These are phyloP conservation scores for Ascidia mentula DNA, from an alignment of 23 tunicate genomes.

Conservation along the genomic window DNA sequence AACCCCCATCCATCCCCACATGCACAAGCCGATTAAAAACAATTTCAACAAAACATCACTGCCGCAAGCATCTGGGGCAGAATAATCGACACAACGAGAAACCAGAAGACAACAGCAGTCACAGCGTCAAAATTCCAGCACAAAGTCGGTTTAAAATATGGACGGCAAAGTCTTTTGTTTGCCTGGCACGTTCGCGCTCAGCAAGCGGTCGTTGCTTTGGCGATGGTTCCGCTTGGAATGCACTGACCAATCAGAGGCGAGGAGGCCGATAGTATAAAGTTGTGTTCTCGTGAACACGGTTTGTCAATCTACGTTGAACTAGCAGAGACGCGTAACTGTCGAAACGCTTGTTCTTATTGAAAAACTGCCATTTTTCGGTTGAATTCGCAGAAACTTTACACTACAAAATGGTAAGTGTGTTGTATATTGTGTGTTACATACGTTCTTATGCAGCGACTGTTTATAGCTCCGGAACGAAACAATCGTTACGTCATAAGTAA, in stretches of 20 bases:
- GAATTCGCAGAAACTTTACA: neutral
- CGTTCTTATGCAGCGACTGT: too few species aligned
- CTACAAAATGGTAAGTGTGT: neutral
- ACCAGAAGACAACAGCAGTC: neutral
- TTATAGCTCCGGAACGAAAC: too few species aligned
- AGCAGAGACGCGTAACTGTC: slow-evolving; percentile 7
- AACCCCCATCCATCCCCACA: too few species aligned
- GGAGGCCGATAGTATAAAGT: neutral
- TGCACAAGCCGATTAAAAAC: neutral
- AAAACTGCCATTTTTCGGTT: slow-evolving; percentile 2
- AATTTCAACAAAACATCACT: neutral
- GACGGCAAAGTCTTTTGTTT: slow-evolving; percentile 8
- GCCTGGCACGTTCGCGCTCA: slow-evolving; percentile 6
- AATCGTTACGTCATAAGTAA: too few species aligned
- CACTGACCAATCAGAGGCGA: neutral
- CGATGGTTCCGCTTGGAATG: neutral
- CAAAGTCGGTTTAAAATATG: neutral
- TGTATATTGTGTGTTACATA: too few species aligned
- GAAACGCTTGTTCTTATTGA: neutral
- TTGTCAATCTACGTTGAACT: neutral
- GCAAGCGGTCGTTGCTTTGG: neutral
- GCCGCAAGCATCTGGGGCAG: neutral
- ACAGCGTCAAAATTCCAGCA: neutral
- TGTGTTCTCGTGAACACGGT: neutral
- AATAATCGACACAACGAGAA: neutral